A percentile compares a stretch with the other conserved stretches of the same genome.
Conservation (phyloP, 2,113 vertebrate genomes). For the Boleophthalmus pectinirostris region DNA sequence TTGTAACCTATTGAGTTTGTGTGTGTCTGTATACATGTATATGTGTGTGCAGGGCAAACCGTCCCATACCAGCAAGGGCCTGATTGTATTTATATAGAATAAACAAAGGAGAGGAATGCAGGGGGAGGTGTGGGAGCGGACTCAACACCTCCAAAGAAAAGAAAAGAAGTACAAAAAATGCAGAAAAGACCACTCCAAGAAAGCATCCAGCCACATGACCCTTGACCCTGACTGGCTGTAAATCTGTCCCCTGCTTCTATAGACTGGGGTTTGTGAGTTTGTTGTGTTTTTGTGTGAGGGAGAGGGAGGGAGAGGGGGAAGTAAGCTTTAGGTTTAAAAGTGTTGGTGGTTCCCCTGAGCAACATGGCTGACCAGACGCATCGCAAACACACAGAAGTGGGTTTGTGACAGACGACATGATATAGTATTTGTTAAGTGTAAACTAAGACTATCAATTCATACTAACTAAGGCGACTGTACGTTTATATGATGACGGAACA, state of each 20-base stretch:
- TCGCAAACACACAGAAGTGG: constrained; percentile 16
- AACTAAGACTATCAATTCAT: neutral
- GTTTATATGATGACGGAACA: too few relatives aligned
- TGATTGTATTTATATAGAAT: constrained; percentile 76
- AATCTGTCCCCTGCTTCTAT: constrained; percentile 74
- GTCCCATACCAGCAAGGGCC: constrained; percentile 54
- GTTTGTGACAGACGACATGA: neutral
- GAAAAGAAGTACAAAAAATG: constrained; percentile 61
- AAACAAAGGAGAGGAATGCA: constrained; percentile 77
- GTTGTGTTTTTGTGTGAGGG: constrained; percentile 48
- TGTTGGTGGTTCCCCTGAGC: constrained; percentile 30
- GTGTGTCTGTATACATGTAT: constrained; percentile 50
- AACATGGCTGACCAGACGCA: constrained; percentile 30
- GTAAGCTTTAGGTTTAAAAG: constrained; percentile 29
- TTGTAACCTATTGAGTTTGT: constrained; percentile 48
- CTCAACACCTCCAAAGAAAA: constrained; percentile 70
- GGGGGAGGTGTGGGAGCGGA: constrained; percentile 73
- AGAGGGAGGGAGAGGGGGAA: constrained; percentile 33
- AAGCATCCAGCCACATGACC: constrained; percentile 75
- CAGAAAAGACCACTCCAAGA: constrained; percentile 75
- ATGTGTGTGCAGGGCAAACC: constrained; percentile 60
- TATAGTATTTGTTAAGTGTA: constrained; percentile 4
- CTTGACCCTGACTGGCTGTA: constrained; percentile 73
- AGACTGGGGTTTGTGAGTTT: constrained; percentile 44
- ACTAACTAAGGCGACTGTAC: too few relatives aligned